phyloP scores from a whole-genome alignment of 1,140 invertebrate genomes.

The Bombus pascuorum region DNA sequence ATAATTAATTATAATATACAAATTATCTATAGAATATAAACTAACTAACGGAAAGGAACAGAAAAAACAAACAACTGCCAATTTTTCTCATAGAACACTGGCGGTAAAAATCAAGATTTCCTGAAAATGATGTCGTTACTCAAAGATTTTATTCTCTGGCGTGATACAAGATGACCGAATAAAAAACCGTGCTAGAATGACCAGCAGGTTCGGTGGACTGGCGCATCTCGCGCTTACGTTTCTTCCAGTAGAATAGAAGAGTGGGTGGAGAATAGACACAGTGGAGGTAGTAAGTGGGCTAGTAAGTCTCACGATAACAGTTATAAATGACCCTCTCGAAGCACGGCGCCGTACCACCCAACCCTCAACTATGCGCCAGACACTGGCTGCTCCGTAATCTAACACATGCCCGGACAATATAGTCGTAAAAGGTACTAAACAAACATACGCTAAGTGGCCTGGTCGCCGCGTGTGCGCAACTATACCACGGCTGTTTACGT shows the following conservation, averaged over 20 bases:
- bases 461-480: constrained; percentile 20
- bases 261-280: constrained; percentile 58
- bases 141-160: constrained; percentile 34
- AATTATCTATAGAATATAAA: not conserved
- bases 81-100: not conserved
- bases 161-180: constrained; percentile 47
- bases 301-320: constrained; percentile 70
- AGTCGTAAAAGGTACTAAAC: constrained; percentile 68
- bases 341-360: constrained; percentile 60
- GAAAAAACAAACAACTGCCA: not conserved
- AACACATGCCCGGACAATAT: constrained; percentile 57
- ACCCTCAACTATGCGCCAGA: constrained; percentile 58
- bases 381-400: constrained; percentile 56
- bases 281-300: constrained; percentile 67
- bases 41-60: not conserved
- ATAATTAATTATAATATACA: too few relatives aligned
- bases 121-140: constrained; percentile 53
- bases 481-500: constrained; percentile 36
- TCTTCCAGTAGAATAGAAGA: constrained; percentile 28
- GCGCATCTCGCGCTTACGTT: constrained; percentile 34
- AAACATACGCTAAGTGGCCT: constrained; percentile 66
- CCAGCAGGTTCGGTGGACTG: constrained; percentile 23
- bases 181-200: constrained; percentile 60
- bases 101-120: not conserved
- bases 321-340: constrained; percentile 71